Base-by-base conservation (phyloP, 1,140 invertebrate species). In the Charaxes varanes region DNA sequence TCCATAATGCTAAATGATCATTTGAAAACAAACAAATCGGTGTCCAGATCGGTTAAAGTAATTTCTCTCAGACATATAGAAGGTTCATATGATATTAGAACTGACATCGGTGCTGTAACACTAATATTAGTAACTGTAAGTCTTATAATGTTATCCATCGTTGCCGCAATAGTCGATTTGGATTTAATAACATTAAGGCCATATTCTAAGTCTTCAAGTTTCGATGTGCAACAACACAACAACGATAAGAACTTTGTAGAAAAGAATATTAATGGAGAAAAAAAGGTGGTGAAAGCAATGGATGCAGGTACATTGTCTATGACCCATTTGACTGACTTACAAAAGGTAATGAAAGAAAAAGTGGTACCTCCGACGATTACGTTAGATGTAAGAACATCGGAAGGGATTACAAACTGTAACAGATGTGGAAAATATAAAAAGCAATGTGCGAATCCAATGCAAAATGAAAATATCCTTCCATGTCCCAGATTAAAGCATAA, bases 1-100 rank as follows among this genome's bases (percentile, higher is more conserved):
- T 79, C 73, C 3, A 69, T 77, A n/a, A 77, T 76, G 61, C 57
- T 83, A 6, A 77, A 70, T 16, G 76, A 80, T 14, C 70, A 79
- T 31, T 36, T 83, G 22, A 74, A 68, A 44, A 58, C 62, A 2
- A 83, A 80, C 32, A 64, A 49, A 24, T 67, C 65, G 1, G 38
- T 61, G 0, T 63, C 66, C 3, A 56, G 79, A 30, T 42, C 56
- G 1, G 49, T 66, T 1, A 69, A 53, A 37, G 48, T 80, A 24
- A 62, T 42, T 0, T 61, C 54, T 1, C 30, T 71, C 0, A 63
- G 72, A 38, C 57, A 54, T 16, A 43, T 81, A 0, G 58, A 65
- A 18, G 34, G 41, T 2, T 37, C 57, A 3, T 72, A 72, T 15
- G 48, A 66, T n/a, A 34, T 77, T 1, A 59, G 47, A 46, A 49